Base-by-base conservation (phyloP, 2,888 invertebrate species). In the Coenonympha arcania region DNA sequence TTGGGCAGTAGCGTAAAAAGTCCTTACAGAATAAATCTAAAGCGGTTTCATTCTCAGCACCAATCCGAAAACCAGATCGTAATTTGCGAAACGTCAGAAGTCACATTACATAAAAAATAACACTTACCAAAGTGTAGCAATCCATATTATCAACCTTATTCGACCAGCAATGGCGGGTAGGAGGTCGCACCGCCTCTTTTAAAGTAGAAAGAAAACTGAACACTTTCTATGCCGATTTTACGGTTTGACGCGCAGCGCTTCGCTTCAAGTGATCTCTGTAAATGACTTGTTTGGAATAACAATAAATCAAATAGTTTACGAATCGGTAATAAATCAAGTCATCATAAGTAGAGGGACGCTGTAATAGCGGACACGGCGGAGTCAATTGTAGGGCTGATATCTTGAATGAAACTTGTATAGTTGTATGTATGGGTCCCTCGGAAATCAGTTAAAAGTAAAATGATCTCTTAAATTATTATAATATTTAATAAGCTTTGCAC, bases 201-300 rank as follows among this genome's bases (percentile, higher is more conserved):
- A 84, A 81, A 76, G 69, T 71, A 74, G 75, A 73, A 79, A 79
- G 76, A 83, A 82, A 80, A 79, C 74, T 69, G 61, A 72, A 68
- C 75, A 83, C 85, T 85, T 85, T 85, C 85, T 83, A 79, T 49
- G 52, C 53, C 66, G 66, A 69, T 73, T 76, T 79, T 63, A 78
- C 75, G 84, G 64, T 75, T 62, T 63, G 59, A 48, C 56, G 73
- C 54, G 48, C 58, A 45, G 48, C 52, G 66, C 64, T 59, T 60
- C 66, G 63, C 48, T 59, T 55, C 53, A 54, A 44, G 41, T 49
- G 48, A 28, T 47, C 22, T 30, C 26, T 13, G 47, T 31, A 48
- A 49, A 41, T 54, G 20, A 44, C 44, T 41, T 31, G 28, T 20
- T 34, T 45, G 31, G 11, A 18, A 46, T 47, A 18, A 47, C 16